Evolutionary conservation across 2,888 invertebrate genomes (phyloP), one percentile per base, ranked within the genome.

Genomic region (Heliconius ismenius): DNA sequence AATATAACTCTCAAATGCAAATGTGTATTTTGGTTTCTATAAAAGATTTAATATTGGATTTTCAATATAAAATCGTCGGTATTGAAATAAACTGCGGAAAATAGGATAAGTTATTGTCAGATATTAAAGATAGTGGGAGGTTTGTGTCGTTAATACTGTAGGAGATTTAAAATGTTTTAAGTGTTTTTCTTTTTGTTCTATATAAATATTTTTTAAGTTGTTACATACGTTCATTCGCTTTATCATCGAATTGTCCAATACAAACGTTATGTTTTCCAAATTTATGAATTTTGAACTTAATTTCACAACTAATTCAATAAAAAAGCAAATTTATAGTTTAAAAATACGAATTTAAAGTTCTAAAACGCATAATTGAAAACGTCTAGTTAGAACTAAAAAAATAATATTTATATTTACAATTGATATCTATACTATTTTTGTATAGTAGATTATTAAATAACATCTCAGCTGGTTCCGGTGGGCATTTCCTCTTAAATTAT

Each of bases 1-100:
- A 78, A 79, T 78, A 79, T 75, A 74, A 78, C 70, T 75, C 58
- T 73, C 70, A 75, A 76, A 78, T 76, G 78, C 76, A 78, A 79
- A 78, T 76, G 65, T 68, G 75, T 60, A 64, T 74, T 79, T 77
- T 77, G 65, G 74, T 74, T 76, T 65, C 74, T 65, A 60, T 54
- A 67, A 65, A 77, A 78, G 74, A 75, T 79, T 76, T 78, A 78
- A 72, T 49, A 73, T 73, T 62, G 73, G 26, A 73, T 62, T 73
- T 73, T 73, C 73, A 62, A 73, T 73, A 73, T 73, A 73, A 62
- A 62, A 60, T 43, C 26, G 36, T 36, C 73, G 39, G 26, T 60
- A 36, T 62, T 24, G 58, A 58, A 32, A 70, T 58, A 70, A 32
- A 70, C 32, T 70, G 54, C 54, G 70, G 54, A 54, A 70, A 58